phyloP scores from a whole-genome alignment of 2,797 vertebrate genomes.

The Epinephelus awoara region DNA sequence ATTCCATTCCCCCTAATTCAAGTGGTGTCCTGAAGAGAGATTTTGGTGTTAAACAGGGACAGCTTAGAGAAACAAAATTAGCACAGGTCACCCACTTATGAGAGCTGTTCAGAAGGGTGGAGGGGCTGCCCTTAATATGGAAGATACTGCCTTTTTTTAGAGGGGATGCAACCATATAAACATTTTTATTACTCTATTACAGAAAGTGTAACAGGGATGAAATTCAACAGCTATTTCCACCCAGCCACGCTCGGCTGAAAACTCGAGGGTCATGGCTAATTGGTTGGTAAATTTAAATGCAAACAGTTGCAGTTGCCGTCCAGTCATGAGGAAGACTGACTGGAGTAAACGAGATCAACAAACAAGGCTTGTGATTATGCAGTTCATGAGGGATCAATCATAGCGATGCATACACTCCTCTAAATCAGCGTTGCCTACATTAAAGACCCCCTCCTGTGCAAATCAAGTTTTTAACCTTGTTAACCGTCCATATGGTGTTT shows the following conservation, averaged over 20 bases:
- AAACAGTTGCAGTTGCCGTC: constrained; percentile 17
- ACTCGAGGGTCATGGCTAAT: constrained; percentile 51
- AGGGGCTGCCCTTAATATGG: constrained; percentile 24
- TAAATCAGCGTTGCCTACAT: not conserved
- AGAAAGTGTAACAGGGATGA: constrained; percentile 2
- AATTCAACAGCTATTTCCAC: constrained; percentile 23
- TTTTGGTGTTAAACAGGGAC: constrained; percentile 31
- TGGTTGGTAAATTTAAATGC: constrained; percentile 53
- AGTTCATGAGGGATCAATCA: constrained; percentile 11
- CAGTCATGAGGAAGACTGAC: constrained; percentile 26
- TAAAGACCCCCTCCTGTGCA: no score
- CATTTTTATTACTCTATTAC: constrained; percentile 39
- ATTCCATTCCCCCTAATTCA: constrained; percentile 6
- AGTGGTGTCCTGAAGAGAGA: constrained; percentile 31
- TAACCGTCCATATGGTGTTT: no score
- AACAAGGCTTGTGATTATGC: constrained; percentile 35
- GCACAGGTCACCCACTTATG: constrained; percentile 46
- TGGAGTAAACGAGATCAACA: constrained; percentile 12
- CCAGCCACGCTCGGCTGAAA: constrained; percentile 23
- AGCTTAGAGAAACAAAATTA: constrained; percentile 30
- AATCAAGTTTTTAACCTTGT: no score
- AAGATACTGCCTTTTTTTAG: constrained; percentile 20
- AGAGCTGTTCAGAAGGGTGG: constrained; percentile 15
- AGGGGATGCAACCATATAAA: constrained; percentile 36
- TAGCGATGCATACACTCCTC: not conserved